These are phyloP conservation scores for Toxotes lorentzi DNA, from an alignment of 2,797 vertebrate genomes.

Conservation along the genomic window DNA sequence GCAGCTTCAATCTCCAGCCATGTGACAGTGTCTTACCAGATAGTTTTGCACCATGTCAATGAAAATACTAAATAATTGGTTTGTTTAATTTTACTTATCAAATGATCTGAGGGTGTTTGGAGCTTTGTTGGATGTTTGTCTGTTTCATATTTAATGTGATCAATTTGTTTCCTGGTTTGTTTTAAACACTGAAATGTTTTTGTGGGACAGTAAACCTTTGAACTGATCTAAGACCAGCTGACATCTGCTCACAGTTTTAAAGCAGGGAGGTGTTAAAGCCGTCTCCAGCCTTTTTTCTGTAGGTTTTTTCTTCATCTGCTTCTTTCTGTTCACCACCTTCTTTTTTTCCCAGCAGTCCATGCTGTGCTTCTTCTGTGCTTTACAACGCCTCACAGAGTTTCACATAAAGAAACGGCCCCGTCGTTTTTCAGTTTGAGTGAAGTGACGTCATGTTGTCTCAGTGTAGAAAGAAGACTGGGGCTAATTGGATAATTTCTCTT, in stretches of 20 bases:
- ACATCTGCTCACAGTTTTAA: conserved; percentile 11
- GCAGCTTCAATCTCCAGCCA: neutral
- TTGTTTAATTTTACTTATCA: neutral
- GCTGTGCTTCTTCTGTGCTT: conserved; percentile 81
- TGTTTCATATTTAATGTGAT: conserved; percentile 17
- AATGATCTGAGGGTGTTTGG: neutral
- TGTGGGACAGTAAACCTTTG: neutral
- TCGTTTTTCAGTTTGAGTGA: conserved; percentile 70
- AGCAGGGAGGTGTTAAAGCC: conserved; percentile 9
- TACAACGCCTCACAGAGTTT: conserved; percentile 70
- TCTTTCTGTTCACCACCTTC: conserved; percentile 81
- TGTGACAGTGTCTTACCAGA: no score
- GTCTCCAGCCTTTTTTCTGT: conserved; percentile 30
- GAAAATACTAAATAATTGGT: neutral
- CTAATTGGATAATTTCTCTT: conserved; percentile 73
- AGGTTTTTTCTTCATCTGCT: conserved; percentile 79
- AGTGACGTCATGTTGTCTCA: conserved; percentile 59
- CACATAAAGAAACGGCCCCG: conserved; percentile 33
- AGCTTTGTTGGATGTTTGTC: conserved; percentile 13
- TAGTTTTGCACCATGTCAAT: no score
- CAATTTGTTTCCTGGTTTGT: conserved; percentile 13
- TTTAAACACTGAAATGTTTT: neutral
- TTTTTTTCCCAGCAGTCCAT: conserved; percentile 73
- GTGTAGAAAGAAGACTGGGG: conserved; percentile 68
- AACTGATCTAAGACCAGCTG: neutral